Base-by-base conservation (phyloP, 2,113 vertebrate species). In the Nycticebus coucang region DNA sequence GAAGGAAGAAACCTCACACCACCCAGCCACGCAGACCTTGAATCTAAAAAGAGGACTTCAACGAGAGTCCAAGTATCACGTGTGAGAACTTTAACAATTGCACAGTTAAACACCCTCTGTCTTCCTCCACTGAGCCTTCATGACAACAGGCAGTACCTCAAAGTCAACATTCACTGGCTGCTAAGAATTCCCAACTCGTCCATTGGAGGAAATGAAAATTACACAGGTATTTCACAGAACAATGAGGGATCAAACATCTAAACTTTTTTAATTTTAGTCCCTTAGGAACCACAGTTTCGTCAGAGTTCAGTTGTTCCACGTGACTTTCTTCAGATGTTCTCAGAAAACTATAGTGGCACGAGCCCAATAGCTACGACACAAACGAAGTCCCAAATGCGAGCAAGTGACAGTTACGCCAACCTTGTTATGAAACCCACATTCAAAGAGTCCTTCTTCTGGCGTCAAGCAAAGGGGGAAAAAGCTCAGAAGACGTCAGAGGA, bases 121-220 rank as follows among this genome's bases (percentile, higher is more conserved):
- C 75, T 57, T 89, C 35, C 69, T 53, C 82, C 50, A 41, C 60
- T 35, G 41, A 68, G 50, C 15, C 45, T 86, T 89, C 77, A 0
- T 2, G 68, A 57, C 55, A 96, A 93, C 41, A 96, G 55, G 71
- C 72, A 93, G 55, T 78, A 68, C 79, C 84, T 72, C 83, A 91
- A 94, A 69, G 66, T 75, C 89, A 87, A 66, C 62, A 57, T 66
- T 87, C 87, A 86, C 74, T 94, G 83, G 66, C 26, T 12, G 71
- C 53, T 83, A 86, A 88, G 92, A 85, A 88, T 96, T 85, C 94
- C 93, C 68, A 93, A 78, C 45, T 94, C 37, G 81, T 77, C 83
- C 86, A 18, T n/a, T 64, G 62, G 77, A 97, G 96, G 95, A 97
- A 97, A 93, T 89, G 92, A 77, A 94, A 97, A 95, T 41, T 77